Conservation (phyloP, 2,888 invertebrate genomes). For the Notodonta dromedarius region DNA sequence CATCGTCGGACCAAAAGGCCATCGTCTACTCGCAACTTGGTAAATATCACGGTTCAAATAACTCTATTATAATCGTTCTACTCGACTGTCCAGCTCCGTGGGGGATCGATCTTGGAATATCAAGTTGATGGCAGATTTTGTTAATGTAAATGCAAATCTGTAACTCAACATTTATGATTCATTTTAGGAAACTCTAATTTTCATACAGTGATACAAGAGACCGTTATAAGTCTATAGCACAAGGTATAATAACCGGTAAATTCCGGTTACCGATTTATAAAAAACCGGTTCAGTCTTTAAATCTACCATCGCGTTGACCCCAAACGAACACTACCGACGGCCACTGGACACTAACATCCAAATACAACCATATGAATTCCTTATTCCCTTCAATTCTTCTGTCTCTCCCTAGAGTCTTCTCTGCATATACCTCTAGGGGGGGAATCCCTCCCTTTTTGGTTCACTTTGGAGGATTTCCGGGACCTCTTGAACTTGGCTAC, state of each 20-base stretch:
- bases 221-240: too few species aligned
- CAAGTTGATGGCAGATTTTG: conserved; percentile 18
- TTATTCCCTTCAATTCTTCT: conserved; percentile 66
- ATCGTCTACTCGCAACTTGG: conserved; percentile 23
- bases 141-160: too few species aligned
- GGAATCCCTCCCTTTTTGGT: conserved; percentile 74
- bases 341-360: conserved; percentile 35
- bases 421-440: conserved; percentile 72
- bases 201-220: too few species aligned
- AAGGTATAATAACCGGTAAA: too few species aligned
- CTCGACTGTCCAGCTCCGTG: conserved; percentile 24
- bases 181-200: too few species aligned
- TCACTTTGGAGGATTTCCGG: conserved; percentile 73
- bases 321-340: conserved; percentile 9
- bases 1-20: conserved; percentile 36
- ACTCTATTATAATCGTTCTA: conserved; percentile 27
- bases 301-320: neutral
- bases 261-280: too few species aligned
- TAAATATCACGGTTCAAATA: conserved; percentile 44
- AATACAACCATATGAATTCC: conserved; percentile 32
- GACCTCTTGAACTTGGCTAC: conserved; percentile 92
- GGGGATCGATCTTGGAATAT: conserved; percentile 8
- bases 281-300: too few species aligned
- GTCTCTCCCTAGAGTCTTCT: conserved; percentile 77
- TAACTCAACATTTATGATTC: too few species aligned